Evolutionary conservation across 2,888 invertebrate species (phyloP).

Genomic region (Andrena bicolor): DNA sequence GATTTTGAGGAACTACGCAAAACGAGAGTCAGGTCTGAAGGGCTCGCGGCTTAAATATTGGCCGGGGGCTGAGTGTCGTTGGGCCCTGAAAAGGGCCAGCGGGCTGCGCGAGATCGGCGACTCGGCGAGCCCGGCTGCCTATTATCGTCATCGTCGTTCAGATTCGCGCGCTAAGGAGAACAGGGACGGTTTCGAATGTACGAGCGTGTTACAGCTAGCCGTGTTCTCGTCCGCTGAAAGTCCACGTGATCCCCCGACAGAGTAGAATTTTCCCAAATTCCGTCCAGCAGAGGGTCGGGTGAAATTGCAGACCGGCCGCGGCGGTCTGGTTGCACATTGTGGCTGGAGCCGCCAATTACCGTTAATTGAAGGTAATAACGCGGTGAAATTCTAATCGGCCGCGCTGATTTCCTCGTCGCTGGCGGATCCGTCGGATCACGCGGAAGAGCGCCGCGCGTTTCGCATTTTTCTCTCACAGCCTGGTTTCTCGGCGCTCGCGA

Average conservation of each 20-base stretch:
- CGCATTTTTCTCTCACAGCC: slow-evolving; percentile 41
- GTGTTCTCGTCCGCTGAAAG: too few relatives aligned
- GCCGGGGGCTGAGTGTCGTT: slow-evolving; percentile 1
- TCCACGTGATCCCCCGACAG: too few relatives aligned
- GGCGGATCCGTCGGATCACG: slow-evolving; percentile 23
- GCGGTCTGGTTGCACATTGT: neutral
- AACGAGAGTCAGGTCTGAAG: slow-evolving; percentile 30
- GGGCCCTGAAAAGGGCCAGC: slow-evolving; percentile 18
- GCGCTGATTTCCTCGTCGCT: slow-evolving; percentile 2
- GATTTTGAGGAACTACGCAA: slow-evolving; percentile 44
- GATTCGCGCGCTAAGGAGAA: neutral
- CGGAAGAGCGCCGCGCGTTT: slow-evolving; percentile 26
- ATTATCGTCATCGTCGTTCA: slow-evolving; percentile 9
- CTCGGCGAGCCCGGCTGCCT: slow-evolving; percentile 1
- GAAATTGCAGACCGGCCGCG: neutral
- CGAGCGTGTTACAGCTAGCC: too few relatives aligned
- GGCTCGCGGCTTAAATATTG: slow-evolving; percentile 30
- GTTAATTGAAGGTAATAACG: slow-evolving; percentile 28
- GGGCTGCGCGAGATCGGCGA: neutral
- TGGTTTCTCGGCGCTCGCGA: slow-evolving; percentile 47
- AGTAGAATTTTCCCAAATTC: too few relatives aligned
- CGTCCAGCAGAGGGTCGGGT: neutral
- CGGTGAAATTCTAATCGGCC: slow-evolving; percentile 30
- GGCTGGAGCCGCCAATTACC: neutral
- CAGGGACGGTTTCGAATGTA: too few relatives aligned